Percentiles rank a stretch among this genome's conserved stretches.
Evolutionary conservation across 1,140 invertebrate species (phyloP).

Genomic region (Galleria mellonella): DNA sequence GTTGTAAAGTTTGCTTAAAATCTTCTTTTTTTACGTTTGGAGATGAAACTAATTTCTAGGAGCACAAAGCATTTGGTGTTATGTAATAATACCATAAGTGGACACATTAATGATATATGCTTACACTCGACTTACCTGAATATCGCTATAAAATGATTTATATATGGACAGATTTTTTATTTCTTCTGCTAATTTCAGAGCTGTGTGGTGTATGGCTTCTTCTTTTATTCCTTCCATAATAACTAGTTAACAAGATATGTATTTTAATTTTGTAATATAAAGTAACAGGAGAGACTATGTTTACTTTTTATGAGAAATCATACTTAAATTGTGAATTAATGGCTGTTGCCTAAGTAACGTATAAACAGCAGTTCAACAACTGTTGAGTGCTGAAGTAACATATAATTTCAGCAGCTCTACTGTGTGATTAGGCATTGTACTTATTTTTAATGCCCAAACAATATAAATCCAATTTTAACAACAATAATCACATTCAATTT

Average conservation of each 20-base stretch:
- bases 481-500: not conserved
- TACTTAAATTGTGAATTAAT: conserved; percentile 28
- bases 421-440: not conserved
- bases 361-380: conserved; percentile 11
- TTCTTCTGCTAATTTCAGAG: conserved; percentile 75
- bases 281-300: conserved; percentile 28
- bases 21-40: conserved; percentile 82
- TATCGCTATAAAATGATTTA: conserved; percentile 75
- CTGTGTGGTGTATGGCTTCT: conserved; percentile 75
- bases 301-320: conserved; percentile 42
- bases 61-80: conserved; percentile 4
- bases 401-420: not conserved
- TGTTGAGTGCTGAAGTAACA: no score
- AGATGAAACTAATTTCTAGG: conserved; percentile 83
- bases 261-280: conserved; percentile 33
- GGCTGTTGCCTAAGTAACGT: conserved; percentile 30
- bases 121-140: conserved; percentile 44
- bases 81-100: not conserved
- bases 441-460: not conserved
- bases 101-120: not conserved
- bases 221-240: conserved; percentile 74
- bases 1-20: conserved; percentile 84
- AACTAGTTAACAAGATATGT: conserved; percentile 20
- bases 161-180: conserved; percentile 75
- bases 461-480: no score